phyloP scores from a whole-genome alignment of 1,140 invertebrate genomes.

The Globodera rostochiensis region DNA sequence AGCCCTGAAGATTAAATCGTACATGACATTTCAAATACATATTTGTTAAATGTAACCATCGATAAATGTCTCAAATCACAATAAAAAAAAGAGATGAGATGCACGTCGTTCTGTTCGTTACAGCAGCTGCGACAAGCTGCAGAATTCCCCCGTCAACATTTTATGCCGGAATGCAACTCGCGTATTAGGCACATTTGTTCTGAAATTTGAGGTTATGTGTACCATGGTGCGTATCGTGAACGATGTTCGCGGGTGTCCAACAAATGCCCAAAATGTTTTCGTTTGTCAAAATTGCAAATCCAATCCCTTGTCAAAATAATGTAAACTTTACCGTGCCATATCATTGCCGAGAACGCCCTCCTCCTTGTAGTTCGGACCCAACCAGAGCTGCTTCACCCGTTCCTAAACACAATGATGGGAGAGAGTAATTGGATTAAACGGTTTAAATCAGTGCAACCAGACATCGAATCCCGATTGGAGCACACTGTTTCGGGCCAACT shows the following conservation, averaged over 20 bases:
- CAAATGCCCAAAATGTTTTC: conserved; percentile 9
- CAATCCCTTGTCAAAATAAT: conserved; percentile 9
- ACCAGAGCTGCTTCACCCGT: conserved; percentile 94
- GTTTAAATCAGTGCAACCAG: background rate
- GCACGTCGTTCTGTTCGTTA: background rate
- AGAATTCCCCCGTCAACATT: conserved; percentile 60
- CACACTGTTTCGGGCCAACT: conserved; percentile 92
- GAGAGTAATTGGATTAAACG: background rate
- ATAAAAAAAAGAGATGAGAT: no score
- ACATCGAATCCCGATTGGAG: conserved; percentile 91
- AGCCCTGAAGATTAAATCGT: no score
- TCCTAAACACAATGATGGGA: conserved; percentile 68
- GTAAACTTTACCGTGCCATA: conserved; percentile 78
- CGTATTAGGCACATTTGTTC: conserved; percentile 98
- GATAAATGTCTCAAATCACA: no score
- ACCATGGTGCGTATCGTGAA: no score
- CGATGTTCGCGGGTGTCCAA: no score
- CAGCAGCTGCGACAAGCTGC: conserved; percentile 49
- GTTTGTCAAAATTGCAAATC: conserved; percentile 38
- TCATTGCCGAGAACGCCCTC: conserved; percentile 96
- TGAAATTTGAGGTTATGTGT: background rate
- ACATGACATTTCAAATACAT: no score
- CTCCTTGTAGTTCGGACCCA: conserved; percentile 89
- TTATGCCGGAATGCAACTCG: conserved; percentile 72
- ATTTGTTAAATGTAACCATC: no score